phyloP scores from a whole-genome alignment of 2,888 invertebrate species.

The Tipula helvola region DNA sequence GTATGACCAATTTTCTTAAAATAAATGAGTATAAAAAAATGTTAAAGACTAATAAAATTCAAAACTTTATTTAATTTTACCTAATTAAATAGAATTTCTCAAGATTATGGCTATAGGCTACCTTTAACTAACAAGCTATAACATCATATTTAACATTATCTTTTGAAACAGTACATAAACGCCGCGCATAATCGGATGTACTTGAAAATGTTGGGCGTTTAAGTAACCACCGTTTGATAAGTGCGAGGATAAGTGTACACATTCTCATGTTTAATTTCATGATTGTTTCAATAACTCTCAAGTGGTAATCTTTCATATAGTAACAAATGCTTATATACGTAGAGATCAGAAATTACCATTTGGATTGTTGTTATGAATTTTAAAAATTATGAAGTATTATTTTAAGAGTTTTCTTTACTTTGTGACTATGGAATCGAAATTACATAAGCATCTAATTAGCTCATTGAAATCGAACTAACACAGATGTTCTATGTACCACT shows the following conservation, averaged over 20 bases:
- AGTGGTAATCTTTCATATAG: not conserved
- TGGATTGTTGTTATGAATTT: not conserved
- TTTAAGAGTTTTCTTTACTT: too few species aligned
- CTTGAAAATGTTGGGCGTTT: not conserved
- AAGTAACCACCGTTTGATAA: not conserved
- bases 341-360: too few species aligned
- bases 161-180: not conserved
- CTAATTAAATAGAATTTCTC: too few species aligned
- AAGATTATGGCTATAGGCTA: too few species aligned
- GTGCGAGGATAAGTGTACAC: not conserved
- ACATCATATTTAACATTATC: not conserved
- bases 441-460: too few species aligned
- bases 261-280: not conserved
- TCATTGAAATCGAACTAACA: too few species aligned
- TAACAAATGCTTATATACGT: not conserved
- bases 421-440: too few species aligned
- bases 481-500: too few species aligned
- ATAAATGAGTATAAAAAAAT: not conserved
- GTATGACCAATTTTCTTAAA: not conserved
- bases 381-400: too few species aligned
- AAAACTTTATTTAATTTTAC: not conserved
- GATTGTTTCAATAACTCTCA: not conserved
- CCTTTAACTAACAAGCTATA: not conserved
- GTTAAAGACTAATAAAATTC: not conserved
- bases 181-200: not conserved